Evolutionary conservation across 2,113 vertebrate species (phyloP).

Genomic region (Arvicanthis niloticus): DNA sequence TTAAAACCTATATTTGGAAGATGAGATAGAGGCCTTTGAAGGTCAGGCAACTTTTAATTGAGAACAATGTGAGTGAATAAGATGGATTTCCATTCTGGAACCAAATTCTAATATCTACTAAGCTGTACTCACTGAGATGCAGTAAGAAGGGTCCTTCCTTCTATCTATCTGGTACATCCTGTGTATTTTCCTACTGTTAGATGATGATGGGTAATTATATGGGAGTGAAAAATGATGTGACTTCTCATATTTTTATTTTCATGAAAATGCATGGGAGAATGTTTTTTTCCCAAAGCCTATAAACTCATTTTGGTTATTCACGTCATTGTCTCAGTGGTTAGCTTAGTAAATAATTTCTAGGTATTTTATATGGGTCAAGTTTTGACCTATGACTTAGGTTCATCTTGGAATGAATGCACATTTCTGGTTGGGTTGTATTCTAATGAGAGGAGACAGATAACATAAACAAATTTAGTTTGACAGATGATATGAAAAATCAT

Average conservation of each 20-base stretch:
- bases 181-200: background rate
- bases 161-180: background rate
- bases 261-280: background rate
- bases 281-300: background rate
- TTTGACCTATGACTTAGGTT: background rate
- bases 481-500: background rate
- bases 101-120: background rate
- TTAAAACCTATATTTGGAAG: background rate
- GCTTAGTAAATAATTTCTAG: background rate
- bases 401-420: background rate
- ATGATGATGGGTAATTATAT: background rate
- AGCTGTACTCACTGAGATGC: background rate
- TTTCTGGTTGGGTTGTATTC: background rate
- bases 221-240: background rate
- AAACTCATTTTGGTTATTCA: background rate
- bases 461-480: background rate
- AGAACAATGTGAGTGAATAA: background rate
- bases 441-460: background rate
- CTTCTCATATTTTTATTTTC: background rate
- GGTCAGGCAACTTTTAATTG: background rate
- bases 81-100: background rate
- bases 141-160: background rate
- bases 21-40: background rate
- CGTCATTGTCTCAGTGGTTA: background rate
- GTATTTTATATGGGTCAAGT: background rate